Evolutionary conservation across 1,140 invertebrate species (phyloP), one percentile per base, ranked within the genome.

Genomic region (Apis cerana): DNA sequence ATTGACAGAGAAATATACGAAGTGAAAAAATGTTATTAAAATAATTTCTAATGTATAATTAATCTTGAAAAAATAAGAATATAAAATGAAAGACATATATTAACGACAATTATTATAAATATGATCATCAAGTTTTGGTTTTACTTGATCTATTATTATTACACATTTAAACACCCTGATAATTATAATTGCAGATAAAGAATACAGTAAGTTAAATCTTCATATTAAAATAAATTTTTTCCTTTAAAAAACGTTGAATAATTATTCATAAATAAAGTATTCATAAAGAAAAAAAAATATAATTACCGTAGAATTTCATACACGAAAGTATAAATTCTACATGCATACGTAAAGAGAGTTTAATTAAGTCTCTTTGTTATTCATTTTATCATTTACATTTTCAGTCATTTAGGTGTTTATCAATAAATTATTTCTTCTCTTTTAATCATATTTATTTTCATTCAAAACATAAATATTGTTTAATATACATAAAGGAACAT

Each of bases 61-160:
- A 69, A 33, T 7, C 5, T 7, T 8, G 10, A 59, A 61, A 33
- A 27, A 33, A 50, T 17, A n/a, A 23, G 17, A 27, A 43, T 27
- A 43, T 11, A 48, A 19, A 59, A 61, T 17, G 64, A 80, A 27
- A 52, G 59, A 19, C 17, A 64, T 17, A 74, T 19, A 43, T 65
- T 50, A 54, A 62, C 48, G 33, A 48, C 52, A 67, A 75, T 81
- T 81, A 65, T 23, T 50, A 19, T 4, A 67, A 75, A 56, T 62
- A 56, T 59, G 58, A 84, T 17, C 64, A 81, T 84, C 75, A 70
- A 23, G 23, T 11, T 17, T 21, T 48, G 27, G 56, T 48, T 62
- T 56, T 11, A 17, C 5, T 3, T 19, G 11, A 15, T 15, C 8
- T 59, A 21, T 13, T 33, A 43, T 80, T 64, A 64, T 54, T 54